These are phyloP conservation scores for Pholis gunnellus DNA, from an alignment of 2,113 vertebrate species.

Conservation along the genomic window DNA sequence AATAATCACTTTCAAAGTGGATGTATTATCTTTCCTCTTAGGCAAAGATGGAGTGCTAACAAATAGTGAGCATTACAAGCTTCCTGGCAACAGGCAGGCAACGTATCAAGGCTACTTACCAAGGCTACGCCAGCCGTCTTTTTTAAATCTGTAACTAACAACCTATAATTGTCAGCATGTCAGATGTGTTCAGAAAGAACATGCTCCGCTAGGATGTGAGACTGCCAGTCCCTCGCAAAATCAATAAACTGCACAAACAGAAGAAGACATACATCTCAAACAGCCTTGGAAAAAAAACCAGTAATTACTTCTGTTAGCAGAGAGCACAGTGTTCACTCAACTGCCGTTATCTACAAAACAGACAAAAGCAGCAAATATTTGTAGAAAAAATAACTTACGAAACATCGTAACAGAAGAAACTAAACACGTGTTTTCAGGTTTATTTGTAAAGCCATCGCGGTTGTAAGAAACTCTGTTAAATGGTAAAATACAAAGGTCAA, in stretches of 20 bases:
- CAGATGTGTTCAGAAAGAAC: conserved; percentile 28
- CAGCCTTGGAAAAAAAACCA: conserved; percentile 33
- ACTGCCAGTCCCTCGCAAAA: conserved; percentile 18
- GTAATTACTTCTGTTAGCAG: conserved; percentile 34
- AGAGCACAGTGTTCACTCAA: conserved; percentile 3
- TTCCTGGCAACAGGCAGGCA: neutral
- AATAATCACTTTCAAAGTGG: neutral
- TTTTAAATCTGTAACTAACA: conserved; percentile 3
- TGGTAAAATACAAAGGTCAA: neutral
- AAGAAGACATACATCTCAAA: conserved; percentile 18
- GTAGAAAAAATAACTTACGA: conserved; percentile 5
- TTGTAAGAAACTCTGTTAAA: neutral
- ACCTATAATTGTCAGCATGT: conserved; percentile 20
- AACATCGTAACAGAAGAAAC: neutral
- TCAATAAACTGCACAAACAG: conserved; percentile 52
- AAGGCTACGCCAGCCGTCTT: neutral
- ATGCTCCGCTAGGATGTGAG: neutral
- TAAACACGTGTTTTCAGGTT: conserved; percentile 11
- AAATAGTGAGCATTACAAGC: neutral
- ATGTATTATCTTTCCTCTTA: neutral
- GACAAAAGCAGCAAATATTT: conserved; percentile 39
- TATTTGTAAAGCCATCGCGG: neutral
- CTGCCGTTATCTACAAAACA: conserved; percentile 1
- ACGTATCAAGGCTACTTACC: neutral
- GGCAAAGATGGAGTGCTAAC: neutral